Percentiles rank a stretch among this genome's conserved stretches.
Conservation (phyloP, 2,888 invertebrate species). For the Lasioglossum morio region DNA sequence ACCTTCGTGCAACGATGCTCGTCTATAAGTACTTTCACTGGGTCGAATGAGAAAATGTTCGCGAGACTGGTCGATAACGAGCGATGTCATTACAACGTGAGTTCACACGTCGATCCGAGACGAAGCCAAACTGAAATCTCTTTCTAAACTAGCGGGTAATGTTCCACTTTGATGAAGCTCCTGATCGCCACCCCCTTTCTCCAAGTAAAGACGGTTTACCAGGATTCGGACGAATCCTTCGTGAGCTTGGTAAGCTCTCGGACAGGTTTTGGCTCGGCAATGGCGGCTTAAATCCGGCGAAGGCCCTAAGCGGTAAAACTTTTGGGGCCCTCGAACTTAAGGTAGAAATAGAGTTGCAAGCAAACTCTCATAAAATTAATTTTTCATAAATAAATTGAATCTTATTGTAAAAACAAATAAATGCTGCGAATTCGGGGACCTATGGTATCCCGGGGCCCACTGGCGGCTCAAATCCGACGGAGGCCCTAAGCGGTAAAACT, state of each 20-base stretch:
- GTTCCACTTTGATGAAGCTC: background rate
- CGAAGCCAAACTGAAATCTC: background rate
- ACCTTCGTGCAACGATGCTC: conserved; percentile 31
- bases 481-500: too few relatives aligned
- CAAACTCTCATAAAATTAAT: too few relatives aligned
- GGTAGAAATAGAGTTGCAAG: too few relatives aligned
- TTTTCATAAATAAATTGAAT: too few relatives aligned
- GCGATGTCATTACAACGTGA: conserved; percentile 20
- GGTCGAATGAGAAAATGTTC: conserved; percentile 12
- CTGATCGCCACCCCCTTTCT: background rate
- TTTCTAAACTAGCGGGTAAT: background rate
- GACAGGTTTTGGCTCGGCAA: background rate
- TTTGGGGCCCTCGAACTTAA: too few relatives aligned
- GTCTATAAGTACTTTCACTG: conserved; percentile 19
- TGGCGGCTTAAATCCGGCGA: too few relatives aligned
- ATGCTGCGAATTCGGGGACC: too few relatives aligned
- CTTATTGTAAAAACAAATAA: too few relatives aligned
- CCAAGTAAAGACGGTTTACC: background rate
- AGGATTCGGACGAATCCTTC: background rate
- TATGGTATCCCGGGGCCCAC: too few relatives aligned
- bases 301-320: too few relatives aligned
- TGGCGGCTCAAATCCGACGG: too few relatives aligned
- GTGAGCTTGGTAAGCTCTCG: background rate
- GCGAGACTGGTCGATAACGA: conserved; percentile 18
- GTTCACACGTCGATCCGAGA: background rate